phyloP scores from a whole-genome alignment of 2,797 vertebrate species.

The Tokudaia muenninki region DNA sequence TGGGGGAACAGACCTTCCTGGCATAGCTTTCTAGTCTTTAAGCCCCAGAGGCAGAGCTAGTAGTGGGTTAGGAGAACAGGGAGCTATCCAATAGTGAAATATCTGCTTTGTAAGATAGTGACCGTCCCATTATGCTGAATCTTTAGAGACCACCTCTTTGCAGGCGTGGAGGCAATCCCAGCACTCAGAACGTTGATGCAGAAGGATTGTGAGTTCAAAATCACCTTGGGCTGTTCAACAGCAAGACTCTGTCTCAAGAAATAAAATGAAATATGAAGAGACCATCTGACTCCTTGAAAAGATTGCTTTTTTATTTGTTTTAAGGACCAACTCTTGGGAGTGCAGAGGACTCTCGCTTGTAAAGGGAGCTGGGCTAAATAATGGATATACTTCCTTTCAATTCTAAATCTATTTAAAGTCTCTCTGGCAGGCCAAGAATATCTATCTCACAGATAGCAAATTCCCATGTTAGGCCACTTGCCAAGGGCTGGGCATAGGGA shows the following conservation, averaged over 20 bases:
- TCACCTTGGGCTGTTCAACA: not conserved
- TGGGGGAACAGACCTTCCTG: not conserved
- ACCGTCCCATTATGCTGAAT: not conserved
- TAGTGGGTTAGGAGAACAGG: not conserved
- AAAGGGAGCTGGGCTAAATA: slow-evolving; percentile 28
- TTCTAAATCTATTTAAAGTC: slow-evolving; percentile 50
- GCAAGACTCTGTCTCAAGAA: not conserved
- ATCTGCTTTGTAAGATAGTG: not conserved
- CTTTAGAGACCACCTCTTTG: not conserved
- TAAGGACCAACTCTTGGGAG: not conserved
- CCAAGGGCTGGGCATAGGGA: not conserved
- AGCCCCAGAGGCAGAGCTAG: not conserved
- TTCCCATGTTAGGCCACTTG: not conserved
- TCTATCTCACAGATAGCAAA: slow-evolving; percentile 16
- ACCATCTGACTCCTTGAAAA: not conserved
- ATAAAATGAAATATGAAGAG: not conserved
- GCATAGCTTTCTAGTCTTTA: not conserved
- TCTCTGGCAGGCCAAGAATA: slow-evolving; percentile 31
- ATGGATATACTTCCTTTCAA: slow-evolving; percentile 51
- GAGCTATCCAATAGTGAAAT: not conserved
- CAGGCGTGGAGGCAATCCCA: not conserved
- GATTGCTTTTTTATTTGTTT: not conserved
- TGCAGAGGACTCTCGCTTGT: not conserved
- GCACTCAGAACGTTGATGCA: not conserved
- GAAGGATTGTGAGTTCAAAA: not conserved